Conservation (phyloP, 2,797 vertebrate species). For the Halcyon leucocephala region DNA sequence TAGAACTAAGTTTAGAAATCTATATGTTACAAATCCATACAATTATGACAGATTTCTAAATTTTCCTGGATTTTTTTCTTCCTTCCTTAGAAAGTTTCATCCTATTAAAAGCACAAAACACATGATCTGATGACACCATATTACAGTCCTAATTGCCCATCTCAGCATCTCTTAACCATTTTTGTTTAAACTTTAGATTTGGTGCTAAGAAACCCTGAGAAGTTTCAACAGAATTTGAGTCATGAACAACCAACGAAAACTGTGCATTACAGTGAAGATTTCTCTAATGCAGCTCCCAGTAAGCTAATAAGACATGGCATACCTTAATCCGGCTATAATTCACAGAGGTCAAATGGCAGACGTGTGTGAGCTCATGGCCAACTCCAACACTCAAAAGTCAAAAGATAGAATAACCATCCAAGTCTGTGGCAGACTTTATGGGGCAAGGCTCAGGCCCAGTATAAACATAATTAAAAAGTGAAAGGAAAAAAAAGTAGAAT, state of each 20-base stretch:
- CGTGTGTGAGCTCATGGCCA: accelerated
- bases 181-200: not conserved
- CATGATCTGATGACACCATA: not conserved
- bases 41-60: not conserved
- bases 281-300: not conserved
- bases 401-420: conserved; percentile 2
- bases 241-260: not conserved
- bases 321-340: conserved; percentile 32
- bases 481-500: not conserved
- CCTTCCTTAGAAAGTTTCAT: not conserved
- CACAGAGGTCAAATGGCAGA: conserved; percentile 10
- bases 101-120: not conserved
- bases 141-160: not conserved
- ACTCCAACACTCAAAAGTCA: not conserved
- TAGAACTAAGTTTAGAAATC: not conserved
- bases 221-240: not conserved
- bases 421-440: conserved; percentile 7
- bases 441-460: not conserved
- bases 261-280: not conserved
- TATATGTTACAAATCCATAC: not conserved
- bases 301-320: conserved; percentile 32
- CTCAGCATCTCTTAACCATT: not conserved
- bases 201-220: not conserved
- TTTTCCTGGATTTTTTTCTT: not conserved
- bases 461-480: conserved; percentile 31